Evolutionary conservation across 2,113 vertebrate species (phyloP).

Genomic region (Chaenocephalus aceratus): DNA sequence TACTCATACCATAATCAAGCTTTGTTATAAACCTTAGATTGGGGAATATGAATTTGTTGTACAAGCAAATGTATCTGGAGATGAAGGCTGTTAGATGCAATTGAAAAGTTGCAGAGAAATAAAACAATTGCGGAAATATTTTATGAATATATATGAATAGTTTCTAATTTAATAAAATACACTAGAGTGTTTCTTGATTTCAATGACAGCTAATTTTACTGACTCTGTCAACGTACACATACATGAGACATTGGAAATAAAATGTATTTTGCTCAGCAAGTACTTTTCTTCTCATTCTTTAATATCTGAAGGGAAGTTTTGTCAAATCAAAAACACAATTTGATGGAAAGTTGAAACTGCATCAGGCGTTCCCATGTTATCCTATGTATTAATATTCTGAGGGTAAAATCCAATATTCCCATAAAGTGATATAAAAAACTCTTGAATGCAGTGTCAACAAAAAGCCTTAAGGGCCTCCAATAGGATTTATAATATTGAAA

Average conservation of each 20-base stretch:
- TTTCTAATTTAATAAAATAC: not conserved
- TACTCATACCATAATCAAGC: not conserved
- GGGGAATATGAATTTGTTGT: not conserved
- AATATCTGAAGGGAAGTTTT: not conserved
- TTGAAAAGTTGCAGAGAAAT: not conserved
- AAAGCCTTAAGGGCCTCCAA: not conserved
- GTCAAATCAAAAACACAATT: not conserved
- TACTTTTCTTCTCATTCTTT: not conserved
- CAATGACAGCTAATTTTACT: not conserved
- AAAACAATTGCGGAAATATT: not conserved
- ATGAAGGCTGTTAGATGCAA: not conserved
- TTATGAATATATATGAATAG: too few species aligned
- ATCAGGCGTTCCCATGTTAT: not conserved
- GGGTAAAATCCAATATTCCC: too few species aligned
- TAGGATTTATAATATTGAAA: not conserved
- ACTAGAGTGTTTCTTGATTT: not conserved
- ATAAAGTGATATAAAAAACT: not conserved
- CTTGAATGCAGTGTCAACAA: not conserved
- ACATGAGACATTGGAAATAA: not conserved
- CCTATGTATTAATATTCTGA: not conserved
- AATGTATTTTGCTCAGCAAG: too few species aligned
- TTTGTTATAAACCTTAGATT: not conserved
- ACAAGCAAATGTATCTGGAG: not conserved
- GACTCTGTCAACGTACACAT: too few species aligned
- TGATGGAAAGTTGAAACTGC: not conserved